Evolutionary conservation across 2,113 vertebrate species (phyloP).

Genomic region (Melanotaenia duboulayi): DNA sequence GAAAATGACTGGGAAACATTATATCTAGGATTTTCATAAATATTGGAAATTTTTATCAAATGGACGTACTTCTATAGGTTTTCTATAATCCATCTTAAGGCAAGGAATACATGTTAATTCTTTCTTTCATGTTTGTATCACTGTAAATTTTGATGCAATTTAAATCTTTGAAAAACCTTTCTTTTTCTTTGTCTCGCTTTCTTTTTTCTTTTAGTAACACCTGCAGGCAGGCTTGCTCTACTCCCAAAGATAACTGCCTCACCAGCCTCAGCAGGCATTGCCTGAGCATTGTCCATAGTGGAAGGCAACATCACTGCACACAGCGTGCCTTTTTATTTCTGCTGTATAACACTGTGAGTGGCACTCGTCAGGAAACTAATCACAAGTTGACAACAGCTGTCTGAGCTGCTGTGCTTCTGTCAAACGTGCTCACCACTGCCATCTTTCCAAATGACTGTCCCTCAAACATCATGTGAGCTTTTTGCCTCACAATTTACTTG

Average conservation of each 20-base stretch:
- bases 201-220: constrained; percentile 9
- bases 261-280: constrained; percentile 36
- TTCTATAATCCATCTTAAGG: background rate
- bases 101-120: background rate
- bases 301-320: constrained; percentile 53
- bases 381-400: constrained; percentile 63
- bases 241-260: constrained; percentile 12
- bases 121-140: constrained; percentile 4
- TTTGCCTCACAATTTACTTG: constrained; percentile 43
- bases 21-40: constrained; percentile 4
- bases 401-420: constrained; percentile 50
- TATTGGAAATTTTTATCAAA: background rate
- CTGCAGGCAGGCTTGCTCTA: constrained; percentile 21
- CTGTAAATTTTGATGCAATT: constrained; percentile 22
- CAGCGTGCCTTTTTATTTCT: constrained; percentile 49
- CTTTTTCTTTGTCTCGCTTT: background rate
- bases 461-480: constrained; percentile 21
- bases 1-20: background rate
- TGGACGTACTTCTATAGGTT: background rate
- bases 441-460: constrained; percentile 53
- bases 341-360: constrained; percentile 66
- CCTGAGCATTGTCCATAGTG: constrained; percentile 55
- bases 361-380: constrained; percentile 67
- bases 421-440: constrained; percentile 58
- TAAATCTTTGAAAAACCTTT: constrained; percentile 16